Evolutionary conservation across 2,797 vertebrate genomes (phyloP).

Genomic region (Pangasius larnaudii): DNA sequence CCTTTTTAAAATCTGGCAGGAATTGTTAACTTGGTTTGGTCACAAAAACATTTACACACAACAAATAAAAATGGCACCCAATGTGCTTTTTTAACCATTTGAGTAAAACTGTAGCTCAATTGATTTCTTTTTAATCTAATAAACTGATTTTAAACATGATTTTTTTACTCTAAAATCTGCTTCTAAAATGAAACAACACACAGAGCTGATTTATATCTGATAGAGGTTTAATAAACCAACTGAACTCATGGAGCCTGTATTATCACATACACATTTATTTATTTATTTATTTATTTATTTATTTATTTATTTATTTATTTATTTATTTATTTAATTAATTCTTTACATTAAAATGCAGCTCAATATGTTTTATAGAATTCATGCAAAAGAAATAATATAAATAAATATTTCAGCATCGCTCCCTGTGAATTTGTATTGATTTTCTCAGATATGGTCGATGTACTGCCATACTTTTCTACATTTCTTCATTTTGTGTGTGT

Average conservation of each 20-base stretch:
- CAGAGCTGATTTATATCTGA: not conserved
- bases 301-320: too few relatives aligned
- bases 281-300: not conserved
- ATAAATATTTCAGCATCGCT: not conserved
- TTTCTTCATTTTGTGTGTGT: not conserved
- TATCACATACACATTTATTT: not conserved
- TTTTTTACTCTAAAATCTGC: not conserved
- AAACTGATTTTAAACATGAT: not conserved
- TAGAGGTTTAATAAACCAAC: not conserved
- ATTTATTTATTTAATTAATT: not conserved
- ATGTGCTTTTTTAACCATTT: not conserved
- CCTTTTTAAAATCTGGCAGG: not conserved
- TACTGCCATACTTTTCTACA: not conserved
- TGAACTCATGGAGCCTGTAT: too few relatives aligned
- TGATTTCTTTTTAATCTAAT: not conserved
- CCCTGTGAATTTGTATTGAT: conserved; percentile 13
- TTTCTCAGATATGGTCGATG: not conserved
- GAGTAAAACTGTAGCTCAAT: not conserved
- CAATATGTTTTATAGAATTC: conserved; percentile 12
- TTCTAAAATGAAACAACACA: not conserved
- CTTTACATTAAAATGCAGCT: not conserved
- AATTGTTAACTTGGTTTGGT: not conserved
- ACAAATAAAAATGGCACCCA: not conserved
- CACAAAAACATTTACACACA: not conserved
- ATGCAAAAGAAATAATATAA: conserved; percentile 15